phyloP scores from a whole-genome alignment of 2,113 vertebrate genomes.

The Zosterops pallidus region DNA sequence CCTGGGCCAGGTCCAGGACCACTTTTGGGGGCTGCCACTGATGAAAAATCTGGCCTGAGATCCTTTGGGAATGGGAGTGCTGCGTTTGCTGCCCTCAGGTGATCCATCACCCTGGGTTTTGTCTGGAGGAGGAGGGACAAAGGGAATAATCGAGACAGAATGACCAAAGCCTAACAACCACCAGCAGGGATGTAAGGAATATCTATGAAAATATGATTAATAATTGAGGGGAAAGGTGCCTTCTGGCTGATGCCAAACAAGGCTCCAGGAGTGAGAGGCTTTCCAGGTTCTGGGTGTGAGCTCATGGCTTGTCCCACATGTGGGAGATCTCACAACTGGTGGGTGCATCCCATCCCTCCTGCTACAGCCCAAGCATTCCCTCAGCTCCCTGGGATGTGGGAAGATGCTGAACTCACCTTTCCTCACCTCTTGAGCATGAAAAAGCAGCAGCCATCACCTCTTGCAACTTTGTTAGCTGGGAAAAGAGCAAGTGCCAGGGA shows the following conservation, averaged over 20 bases:
- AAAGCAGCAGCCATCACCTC: too few species aligned
- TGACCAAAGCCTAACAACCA: rapidly evolving
- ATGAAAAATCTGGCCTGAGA: neutral
- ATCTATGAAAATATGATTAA: neutral
- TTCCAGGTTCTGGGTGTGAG: neutral
- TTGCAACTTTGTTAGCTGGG: too few species aligned
- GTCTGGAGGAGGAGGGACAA: neutral
- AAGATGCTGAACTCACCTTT: too few species aligned
- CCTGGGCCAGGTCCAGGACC: neutral
- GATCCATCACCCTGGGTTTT: neutral
- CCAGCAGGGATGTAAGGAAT: neutral
- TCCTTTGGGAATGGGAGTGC: neutral
- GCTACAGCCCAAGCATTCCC: too few species aligned
- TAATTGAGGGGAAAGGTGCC: neutral
- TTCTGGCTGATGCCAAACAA: neutral
- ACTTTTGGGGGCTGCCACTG: neutral
- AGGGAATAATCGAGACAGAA: neutral
- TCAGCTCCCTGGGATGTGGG: too few species aligned
- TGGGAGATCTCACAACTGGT: too few species aligned
- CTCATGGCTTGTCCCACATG: too few species aligned
- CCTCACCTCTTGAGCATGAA: too few species aligned
- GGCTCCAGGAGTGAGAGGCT: neutral
- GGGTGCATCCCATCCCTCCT: too few species aligned
- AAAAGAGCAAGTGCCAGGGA: too few species aligned
- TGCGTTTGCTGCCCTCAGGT: rapidly evolving